A percentile compares a stretch with the other conserved stretches of the same genome.
phyloP scores from a whole-genome alignment of 2,888 invertebrate species.

The Eilema sororculum region DNA sequence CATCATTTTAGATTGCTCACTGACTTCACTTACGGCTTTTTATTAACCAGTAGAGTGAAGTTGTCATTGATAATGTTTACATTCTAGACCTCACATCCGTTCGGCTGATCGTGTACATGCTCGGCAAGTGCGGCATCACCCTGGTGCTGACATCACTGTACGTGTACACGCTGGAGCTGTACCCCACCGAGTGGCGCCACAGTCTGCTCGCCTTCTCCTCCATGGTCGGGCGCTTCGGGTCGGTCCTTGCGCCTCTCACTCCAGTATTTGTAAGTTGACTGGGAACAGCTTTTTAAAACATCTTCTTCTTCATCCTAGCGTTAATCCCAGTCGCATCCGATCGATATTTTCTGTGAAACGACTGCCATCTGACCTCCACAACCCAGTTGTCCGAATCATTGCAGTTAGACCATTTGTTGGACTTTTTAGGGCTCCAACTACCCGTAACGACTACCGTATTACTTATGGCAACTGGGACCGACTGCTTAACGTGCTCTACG shows the following conservation, averaged over 20 bases:
- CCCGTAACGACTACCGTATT: no score
- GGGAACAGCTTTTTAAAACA: background rate
- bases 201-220: conserved; percentile 90
- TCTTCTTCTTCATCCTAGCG: no score
- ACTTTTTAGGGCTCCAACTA: no score
- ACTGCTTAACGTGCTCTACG: no score
- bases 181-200: conserved; percentile 90
- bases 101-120: conserved; percentile 83
- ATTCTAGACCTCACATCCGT: conserved; percentile 62
- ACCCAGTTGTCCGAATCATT: no score
- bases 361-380: no score
- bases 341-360: no score
- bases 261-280: conserved; percentile 78
- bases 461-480: no score
- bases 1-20: background rate
- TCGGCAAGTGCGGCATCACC: conserved; percentile 89
- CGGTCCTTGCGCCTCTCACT: conserved; percentile 11
- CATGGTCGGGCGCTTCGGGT: conserved; percentile 88
- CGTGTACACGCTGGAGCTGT: conserved; percentile 90
- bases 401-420: no score
- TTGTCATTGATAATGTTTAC: background rate
- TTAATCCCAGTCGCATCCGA: no score
- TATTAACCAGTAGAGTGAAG: background rate
- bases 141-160: conserved; percentile 89
- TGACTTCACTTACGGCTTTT: background rate